Conservation (phyloP, 2,113 vertebrate genomes). For the Rana temporaria region DNA sequence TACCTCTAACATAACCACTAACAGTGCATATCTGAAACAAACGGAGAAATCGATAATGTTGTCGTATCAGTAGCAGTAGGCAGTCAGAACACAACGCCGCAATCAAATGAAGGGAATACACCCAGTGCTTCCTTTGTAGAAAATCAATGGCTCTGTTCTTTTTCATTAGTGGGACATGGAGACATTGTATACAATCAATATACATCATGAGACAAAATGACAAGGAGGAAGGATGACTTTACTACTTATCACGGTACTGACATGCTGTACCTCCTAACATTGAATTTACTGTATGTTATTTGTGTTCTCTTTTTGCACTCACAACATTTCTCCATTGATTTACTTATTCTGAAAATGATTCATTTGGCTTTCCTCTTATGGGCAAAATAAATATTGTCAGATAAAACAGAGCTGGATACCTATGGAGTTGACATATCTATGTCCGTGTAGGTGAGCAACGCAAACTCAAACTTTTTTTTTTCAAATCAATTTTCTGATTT, state of each 20-base stretch:
- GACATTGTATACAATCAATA: slow-evolving; percentile 60
- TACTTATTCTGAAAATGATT: not conserved
- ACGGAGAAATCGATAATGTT: slow-evolving; percentile 68
- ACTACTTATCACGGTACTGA: slow-evolving; percentile 22
- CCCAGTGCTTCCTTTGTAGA: slow-evolving; percentile 10
- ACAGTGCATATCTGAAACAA: slow-evolving; percentile 62
- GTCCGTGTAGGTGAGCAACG: not conserved
- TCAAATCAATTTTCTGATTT: not conserved
- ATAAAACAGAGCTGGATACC: not conserved
- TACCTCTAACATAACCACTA: not conserved
- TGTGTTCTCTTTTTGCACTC: not conserved
- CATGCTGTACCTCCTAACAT: not conserved
- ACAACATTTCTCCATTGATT: not conserved
- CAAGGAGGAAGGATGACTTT: slow-evolving; percentile 25
- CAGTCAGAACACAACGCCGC: slow-evolving; percentile 13
- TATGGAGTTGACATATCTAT: not conserved
- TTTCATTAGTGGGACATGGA: slow-evolving; percentile 36
- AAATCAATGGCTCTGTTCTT: slow-evolving; percentile 33
- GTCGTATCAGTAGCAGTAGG: slow-evolving; percentile 22
- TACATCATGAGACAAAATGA: slow-evolving; percentile 58
- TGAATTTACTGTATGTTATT: not conserved
- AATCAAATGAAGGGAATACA: slow-evolving; percentile 17
- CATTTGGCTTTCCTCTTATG: not conserved
- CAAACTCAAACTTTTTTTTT: not conserved
- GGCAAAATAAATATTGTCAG: not conserved